Conservation (phyloP, 2,888 invertebrate genomes). For the Podabrus alpinus region DNA sequence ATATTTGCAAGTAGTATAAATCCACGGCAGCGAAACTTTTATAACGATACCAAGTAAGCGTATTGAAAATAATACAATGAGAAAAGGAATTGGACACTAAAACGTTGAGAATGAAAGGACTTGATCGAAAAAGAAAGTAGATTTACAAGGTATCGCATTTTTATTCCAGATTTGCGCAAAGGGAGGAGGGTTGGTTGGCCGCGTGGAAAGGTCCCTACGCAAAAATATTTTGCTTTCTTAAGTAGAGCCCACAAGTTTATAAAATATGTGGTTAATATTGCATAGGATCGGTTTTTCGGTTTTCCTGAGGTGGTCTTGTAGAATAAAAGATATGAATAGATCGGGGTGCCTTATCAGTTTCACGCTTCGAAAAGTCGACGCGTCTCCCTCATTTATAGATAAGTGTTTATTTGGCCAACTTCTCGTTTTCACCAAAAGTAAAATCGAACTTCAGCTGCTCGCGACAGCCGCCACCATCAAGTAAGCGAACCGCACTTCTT, state of each 20-base stretch:
- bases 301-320: neutral
- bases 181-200: slow-evolving; percentile 27
- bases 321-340: slow-evolving; percentile 23
- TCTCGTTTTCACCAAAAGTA: slow-evolving; percentile 26
- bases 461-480: slow-evolving; percentile 28
- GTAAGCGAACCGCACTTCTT: slow-evolving; percentile 29
- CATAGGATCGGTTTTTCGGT: neutral
- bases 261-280: neutral
- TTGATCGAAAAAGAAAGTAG: slow-evolving; percentile 48
- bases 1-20: neutral
- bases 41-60: slow-evolving; percentile 35
- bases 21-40: slow-evolving; percentile 18
- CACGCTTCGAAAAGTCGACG: slow-evolving; percentile 32
- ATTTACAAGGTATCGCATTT: slow-evolving; percentile 44
- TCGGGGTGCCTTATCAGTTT: slow-evolving; percentile 37
- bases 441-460: slow-evolving; percentile 29
- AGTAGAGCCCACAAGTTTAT: neutral
- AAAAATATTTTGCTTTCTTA: slow-evolving; percentile 1
- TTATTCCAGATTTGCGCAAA: slow-evolving; percentile 42
- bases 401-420: slow-evolving; percentile 37
- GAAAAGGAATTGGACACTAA: slow-evolving; percentile 9
- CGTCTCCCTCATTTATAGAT: slow-evolving; percentile 23
- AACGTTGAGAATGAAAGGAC: slow-evolving; percentile 38
- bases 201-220: slow-evolving; percentile 36
- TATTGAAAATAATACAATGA: slow-evolving; percentile 31